Conservation (phyloP, 2,113 vertebrate genomes). For the Epinephelus fuscoguttatus region DNA sequence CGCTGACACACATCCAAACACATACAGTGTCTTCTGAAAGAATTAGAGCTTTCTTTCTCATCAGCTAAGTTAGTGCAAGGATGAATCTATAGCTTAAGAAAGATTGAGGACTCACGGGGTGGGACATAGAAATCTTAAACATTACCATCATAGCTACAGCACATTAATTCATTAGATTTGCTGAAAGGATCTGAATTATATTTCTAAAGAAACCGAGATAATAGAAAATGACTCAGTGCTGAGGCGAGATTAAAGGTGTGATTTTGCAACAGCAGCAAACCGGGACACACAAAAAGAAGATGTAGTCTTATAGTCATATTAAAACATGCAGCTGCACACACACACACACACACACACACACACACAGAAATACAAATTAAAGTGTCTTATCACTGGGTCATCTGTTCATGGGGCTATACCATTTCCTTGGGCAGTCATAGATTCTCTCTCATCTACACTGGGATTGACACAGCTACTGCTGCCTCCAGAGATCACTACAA, state of each 20-base stretch:
- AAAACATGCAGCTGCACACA: neutral
- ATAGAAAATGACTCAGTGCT: slow-evolving; percentile 82
- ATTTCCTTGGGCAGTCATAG: slow-evolving; percentile 45
- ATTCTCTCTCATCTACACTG: slow-evolving; percentile 19
- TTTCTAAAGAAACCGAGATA: slow-evolving; percentile 89
- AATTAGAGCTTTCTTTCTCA: neutral
- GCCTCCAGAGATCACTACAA: slow-evolving; percentile 16
- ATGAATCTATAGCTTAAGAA: neutral
- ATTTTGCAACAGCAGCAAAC: slow-evolving; percentile 47
- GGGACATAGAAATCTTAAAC: slow-evolving; percentile 79
- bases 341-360: neutral
- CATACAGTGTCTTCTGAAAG: neutral
- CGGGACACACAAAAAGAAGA: slow-evolving; percentile 27
- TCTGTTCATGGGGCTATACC: slow-evolving; percentile 39
- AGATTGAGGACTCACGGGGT: slow-evolving; percentile 49
- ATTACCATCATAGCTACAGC: slow-evolving; percentile 76
- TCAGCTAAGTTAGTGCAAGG: neutral
- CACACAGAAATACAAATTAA: slow-evolving; percentile 33
- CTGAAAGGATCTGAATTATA: slow-evolving; percentile 88
- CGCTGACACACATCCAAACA: slow-evolving; percentile 34
- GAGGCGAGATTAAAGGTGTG: slow-evolving; percentile 87
- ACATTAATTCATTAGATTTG: slow-evolving; percentile 84
- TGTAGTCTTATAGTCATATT: slow-evolving; percentile 8
- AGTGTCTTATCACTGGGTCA: slow-evolving; percentile 43
- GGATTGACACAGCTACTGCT: slow-evolving; percentile 20